phyloP scores from a whole-genome alignment of 2,113 vertebrate genomes.

The Cathartes aura region DNA sequence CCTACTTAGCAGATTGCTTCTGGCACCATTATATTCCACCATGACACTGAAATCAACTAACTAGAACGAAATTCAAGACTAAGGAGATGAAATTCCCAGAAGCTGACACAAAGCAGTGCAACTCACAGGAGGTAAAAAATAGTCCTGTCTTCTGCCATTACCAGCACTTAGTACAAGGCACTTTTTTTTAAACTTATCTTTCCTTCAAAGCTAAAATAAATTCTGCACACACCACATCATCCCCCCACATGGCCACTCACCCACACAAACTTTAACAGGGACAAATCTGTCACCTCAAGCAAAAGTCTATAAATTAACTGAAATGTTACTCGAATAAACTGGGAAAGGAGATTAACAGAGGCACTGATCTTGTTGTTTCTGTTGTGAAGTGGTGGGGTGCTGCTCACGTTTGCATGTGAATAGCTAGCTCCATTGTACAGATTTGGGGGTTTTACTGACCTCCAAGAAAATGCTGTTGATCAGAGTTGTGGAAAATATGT shows the following conservation, averaged over 20 bases:
- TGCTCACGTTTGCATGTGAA: not conserved
- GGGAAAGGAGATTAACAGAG: not conserved
- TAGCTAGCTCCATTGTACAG: not conserved
- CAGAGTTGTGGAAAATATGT: not conserved
- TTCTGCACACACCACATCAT: not conserved
- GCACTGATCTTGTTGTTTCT: not conserved
- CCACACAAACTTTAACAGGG: not conserved
- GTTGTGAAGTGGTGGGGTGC: not conserved
- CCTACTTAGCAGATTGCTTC: not conserved
- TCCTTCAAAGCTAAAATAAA: not conserved
- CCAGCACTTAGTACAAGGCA: not conserved
- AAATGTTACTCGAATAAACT: not conserved
- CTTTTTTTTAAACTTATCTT: not conserved
- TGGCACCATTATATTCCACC: not conserved
- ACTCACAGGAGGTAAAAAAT: not conserved
- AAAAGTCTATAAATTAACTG: not conserved
- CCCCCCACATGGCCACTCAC: not conserved
- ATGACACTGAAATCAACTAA: not conserved
- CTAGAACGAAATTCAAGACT: not conserved
- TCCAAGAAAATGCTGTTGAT: not conserved
- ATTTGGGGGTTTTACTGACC: not conserved
- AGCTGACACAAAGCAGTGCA: not conserved
- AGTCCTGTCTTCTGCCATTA: not conserved
- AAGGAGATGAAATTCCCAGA: not conserved
- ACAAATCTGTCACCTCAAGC: not conserved